Base-by-base conservation (phyloP, 2,888 invertebrate species). In the Eledona agricola region DNA sequence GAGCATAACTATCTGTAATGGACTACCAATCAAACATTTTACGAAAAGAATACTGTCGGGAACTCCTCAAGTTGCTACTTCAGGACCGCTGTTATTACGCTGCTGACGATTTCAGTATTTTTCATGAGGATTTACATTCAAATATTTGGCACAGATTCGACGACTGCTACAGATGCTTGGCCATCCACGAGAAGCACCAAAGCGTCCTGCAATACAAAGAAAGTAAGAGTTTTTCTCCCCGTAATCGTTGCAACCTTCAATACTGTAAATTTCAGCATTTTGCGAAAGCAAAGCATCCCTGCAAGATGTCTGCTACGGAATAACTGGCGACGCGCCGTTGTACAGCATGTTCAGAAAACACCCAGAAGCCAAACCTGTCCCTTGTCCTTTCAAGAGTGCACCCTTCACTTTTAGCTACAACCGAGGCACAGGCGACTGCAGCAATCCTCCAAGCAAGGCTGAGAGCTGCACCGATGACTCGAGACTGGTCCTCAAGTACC, bases 381-480 rank as follows among this genome's bases (percentile, higher is more conserved):
- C 70, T 65, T 93, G 93, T 69, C 93, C 93, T 1, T 91, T 93
- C 78, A 84, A 84, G 61, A 85, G 87, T 15, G 88, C 89, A 40
- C 90, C 92, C 0, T 88, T 89, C 75, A 87, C 87, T 6, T 92
- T 93, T 76, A 86, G 87, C 1, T 93, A 93, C 75, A 89, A 82
- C 70, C 75, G 83, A 77, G 89, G 89, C 1, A 80, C 84, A 0
- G 88, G 87, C 0, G 89, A 89, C 65, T 92, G 92, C 75, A 78
- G 76, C 23, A 83, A 84, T 65, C 92, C 92, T 0, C 83, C 84
- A 7, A 91, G 91, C 5, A 83, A 86, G 28, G 89, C 90, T 0
- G 90, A 91, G 74, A 86, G 89, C 38, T 93, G 93, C 76, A 92
- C 91, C 0, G 90, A 92, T 65, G 87, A 89, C 67, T 89, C 90